phyloP scores from a whole-genome alignment of 2,113 vertebrate species.

The Pteronura brasiliensis region DNA sequence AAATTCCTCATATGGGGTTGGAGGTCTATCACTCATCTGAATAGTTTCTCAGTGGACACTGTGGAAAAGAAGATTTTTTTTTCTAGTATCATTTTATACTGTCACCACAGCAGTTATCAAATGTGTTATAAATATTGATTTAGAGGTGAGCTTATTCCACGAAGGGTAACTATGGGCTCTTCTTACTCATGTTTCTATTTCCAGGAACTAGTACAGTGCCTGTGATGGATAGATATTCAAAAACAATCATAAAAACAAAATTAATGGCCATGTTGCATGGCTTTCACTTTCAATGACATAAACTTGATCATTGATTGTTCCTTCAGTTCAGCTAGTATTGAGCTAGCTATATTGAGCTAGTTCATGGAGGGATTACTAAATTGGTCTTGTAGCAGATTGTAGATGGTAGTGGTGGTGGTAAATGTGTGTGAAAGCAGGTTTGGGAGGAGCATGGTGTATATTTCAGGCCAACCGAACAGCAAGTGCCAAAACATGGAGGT shows the following conservation, averaged over 20 bases:
- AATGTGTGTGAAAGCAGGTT: not conserved
- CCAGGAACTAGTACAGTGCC: not conserved
- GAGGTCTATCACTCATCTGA: not conserved
- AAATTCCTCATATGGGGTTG: not conserved
- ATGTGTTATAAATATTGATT: not conserved
- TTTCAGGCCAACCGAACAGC: not conserved
- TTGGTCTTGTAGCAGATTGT: not conserved
- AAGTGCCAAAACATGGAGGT: not conserved
- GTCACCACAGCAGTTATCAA: not conserved
- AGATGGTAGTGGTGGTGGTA: not conserved
- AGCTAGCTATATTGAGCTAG: not conserved
- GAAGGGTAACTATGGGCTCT: not conserved
- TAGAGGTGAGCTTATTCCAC: not conserved
- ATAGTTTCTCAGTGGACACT: not conserved
- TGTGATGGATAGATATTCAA: not conserved
- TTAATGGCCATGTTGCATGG: not conserved
- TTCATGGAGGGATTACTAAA: not conserved
- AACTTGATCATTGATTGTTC: not conserved
- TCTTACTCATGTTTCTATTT: not conserved
- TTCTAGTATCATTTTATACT: not conserved
- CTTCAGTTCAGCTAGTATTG: not conserved
- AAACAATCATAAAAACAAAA: not conserved
- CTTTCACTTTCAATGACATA: not conserved
- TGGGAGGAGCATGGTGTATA: not conserved
- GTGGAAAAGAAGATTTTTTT: not conserved